These are phyloP conservation scores for Tokudaia tokunoshimensis DNA, from an alignment of 2,797 vertebrate genomes.

Conservation along the genomic window DNA sequence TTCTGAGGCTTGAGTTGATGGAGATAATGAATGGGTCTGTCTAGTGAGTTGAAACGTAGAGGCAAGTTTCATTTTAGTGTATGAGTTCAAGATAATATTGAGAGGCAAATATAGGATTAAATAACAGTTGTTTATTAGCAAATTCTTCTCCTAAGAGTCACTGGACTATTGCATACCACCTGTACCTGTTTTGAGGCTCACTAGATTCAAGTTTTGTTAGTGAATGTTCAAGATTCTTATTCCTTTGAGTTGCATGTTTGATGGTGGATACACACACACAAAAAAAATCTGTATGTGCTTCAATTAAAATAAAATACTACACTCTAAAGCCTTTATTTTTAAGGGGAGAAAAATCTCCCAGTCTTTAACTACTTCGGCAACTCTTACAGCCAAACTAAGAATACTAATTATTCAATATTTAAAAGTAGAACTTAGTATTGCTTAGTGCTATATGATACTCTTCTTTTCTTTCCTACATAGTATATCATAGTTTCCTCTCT, in stretches of 20 bases:
- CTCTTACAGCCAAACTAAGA: background rate
- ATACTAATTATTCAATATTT: constrained; percentile 8
- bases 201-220: background rate
- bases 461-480: background rate
- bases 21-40: background rate
- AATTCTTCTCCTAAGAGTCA: background rate
- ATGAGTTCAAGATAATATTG: background rate
- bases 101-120: background rate
- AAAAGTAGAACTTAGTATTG: constrained; percentile 34
- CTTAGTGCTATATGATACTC: background rate
- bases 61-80: background rate
- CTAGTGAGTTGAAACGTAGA: background rate
- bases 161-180: background rate
- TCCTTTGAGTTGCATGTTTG: background rate
- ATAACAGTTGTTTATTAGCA: background rate
- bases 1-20: background rate
- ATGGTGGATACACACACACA: background rate
- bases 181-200: background rate
- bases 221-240: constrained; percentile 23
- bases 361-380: background rate
- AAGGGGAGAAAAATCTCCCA: background rate
- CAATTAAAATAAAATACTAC: background rate
- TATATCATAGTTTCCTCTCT: background rate
- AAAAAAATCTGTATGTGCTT: background rate
- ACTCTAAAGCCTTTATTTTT: background rate